Evolutionary conservation across 1,140 invertebrate species (phyloP).

Genomic region (Muscidifurax raptorellus): DNA sequence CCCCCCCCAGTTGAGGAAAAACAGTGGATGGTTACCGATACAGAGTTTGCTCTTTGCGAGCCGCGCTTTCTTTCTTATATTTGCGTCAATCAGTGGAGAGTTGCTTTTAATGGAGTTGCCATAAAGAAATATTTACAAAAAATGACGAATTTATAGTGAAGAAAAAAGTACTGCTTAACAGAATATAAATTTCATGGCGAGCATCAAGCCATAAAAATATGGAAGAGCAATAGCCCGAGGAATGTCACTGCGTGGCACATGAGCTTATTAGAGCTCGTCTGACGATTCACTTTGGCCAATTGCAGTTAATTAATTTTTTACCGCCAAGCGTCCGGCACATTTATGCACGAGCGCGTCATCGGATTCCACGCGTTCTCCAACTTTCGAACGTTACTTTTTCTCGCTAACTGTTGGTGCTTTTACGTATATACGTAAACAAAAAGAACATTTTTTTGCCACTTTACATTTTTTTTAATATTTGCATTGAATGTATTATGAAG

Average conservation of each 20-base stretch:
- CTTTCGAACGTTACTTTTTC: constrained; percentile 10
- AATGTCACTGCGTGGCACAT: constrained; percentile 10
- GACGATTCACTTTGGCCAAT: constrained; percentile 53
- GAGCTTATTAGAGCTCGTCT: constrained; percentile 49
- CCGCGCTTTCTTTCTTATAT: neutral
- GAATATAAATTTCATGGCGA: no score
- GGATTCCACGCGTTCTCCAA: constrained; percentile 42
- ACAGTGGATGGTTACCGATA: neutral
- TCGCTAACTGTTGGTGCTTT: neutral
- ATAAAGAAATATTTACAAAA: neutral
- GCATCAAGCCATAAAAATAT: no score
- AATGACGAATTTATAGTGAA: neutral
- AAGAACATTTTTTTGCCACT: no score
- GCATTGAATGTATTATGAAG: no score
- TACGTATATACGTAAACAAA: neutral
- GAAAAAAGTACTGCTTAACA: neutral
- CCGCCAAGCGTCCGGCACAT: constrained; percentile 27
- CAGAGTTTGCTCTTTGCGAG: neutral
- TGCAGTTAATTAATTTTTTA: constrained; percentile 52
- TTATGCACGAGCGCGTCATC: neutral
- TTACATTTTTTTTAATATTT: no score
- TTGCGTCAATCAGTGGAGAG: neutral
- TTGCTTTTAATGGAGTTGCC: neutral
- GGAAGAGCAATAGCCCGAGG: neutral
- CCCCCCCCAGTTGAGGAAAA: constrained; percentile 1